These are phyloP conservation scores for Mactra quadrangularis DNA, from an alignment of 1,140 invertebrate genomes.

Conservation along the genomic window DNA sequence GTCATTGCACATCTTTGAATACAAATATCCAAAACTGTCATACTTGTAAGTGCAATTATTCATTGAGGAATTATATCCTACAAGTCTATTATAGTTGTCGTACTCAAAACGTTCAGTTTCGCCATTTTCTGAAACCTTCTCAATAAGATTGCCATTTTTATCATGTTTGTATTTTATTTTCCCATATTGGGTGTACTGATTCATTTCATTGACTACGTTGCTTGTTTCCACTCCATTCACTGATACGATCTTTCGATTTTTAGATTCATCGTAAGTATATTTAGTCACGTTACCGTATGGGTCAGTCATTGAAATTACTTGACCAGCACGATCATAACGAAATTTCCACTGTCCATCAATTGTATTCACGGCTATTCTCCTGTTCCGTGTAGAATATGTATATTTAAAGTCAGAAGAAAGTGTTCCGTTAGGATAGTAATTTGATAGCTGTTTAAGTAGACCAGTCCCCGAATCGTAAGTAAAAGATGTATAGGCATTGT, in stretches of 20 bases:
- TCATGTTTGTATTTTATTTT: slow-evolving; percentile 4
- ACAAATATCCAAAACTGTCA: slow-evolving; percentile 17
- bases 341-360: slow-evolving; percentile 28
- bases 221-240: not conserved
- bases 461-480: slow-evolving; percentile 1
- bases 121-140: not conserved
- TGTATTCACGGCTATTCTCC: slow-evolving; percentile 11
- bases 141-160: slow-evolving; percentile 29
- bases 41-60: slow-evolving; percentile 11
- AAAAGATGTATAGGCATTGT: not conserved
- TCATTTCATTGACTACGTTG: slow-evolving; percentile 24
- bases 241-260: slow-evolving; percentile 20
- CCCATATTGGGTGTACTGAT: slow-evolving; percentile 22
- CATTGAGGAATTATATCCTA: not conserved
- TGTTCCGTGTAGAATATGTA: not conserved
- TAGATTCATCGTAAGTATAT: slow-evolving; percentile 27
- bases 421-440: slow-evolving; percentile 23
- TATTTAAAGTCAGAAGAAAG: slow-evolving; percentile 25
- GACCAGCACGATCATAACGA: slow-evolving; percentile 21
- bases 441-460: not conserved
- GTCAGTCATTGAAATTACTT: slow-evolving; percentile 9
- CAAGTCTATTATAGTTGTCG: slow-evolving; percentile 27
- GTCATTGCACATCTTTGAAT: slow-evolving; percentile 8
- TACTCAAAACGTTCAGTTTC: not conserved
- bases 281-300: slow-evolving; percentile 8